These are phyloP conservation scores for Psophia crepitans DNA, from an alignment of 2,113 vertebrate species.

Conservation along the genomic window DNA sequence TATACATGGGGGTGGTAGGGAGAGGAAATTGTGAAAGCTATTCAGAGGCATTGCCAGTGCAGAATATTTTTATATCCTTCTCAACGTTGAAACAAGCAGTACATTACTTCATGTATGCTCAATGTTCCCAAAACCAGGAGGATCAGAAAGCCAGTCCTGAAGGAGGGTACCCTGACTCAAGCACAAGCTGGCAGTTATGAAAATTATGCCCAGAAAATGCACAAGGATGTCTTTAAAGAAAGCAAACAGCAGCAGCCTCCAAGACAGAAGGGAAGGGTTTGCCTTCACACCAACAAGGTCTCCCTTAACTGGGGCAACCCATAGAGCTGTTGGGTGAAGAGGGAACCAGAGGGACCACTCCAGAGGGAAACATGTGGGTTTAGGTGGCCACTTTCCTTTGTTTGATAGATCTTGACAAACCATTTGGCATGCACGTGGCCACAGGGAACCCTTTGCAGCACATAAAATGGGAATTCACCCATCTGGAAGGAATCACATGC, in stretches of 20 bases:
- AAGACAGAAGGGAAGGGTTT: not conserved
- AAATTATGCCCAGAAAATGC: not conserved
- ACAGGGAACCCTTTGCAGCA: not conserved
- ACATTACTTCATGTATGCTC: not conserved
- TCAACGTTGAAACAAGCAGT: not conserved
- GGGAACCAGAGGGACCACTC: not conserved
- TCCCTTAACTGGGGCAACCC: not conserved
- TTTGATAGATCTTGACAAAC: not conserved
- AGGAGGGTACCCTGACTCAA: not conserved
- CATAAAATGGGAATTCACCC: not conserved
- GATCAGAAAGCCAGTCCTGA: not conserved
- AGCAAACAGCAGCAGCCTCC: not conserved
- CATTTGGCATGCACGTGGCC: not conserved
- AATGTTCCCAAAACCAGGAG: not conserved
- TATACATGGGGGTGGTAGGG: not conserved
- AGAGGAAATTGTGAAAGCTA: conserved; percentile 36
- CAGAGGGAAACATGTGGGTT: not conserved
- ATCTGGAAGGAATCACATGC: not conserved
- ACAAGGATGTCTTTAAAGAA: not conserved
- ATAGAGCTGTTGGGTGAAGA: not conserved
- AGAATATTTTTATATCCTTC: conserved; percentile 12
- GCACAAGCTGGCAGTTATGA: not conserved
- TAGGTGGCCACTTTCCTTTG: not conserved
- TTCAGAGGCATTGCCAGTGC: not conserved
- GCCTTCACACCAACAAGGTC: not conserved